Evolutionary conservation across 1,140 invertebrate genomes (phyloP).

Genomic region (Thalassaphorura encarpata): DNA sequence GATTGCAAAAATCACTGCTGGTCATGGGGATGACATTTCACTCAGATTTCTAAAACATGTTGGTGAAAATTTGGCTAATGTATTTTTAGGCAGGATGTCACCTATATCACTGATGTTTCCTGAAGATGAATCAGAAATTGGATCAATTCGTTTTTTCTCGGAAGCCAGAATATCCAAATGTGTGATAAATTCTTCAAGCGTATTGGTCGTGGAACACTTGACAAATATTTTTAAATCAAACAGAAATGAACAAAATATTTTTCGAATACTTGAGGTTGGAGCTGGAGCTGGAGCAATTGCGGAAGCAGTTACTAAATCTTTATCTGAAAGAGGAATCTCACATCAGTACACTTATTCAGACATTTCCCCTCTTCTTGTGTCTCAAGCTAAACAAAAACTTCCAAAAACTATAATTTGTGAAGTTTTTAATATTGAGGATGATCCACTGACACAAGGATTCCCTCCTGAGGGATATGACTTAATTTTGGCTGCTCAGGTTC

Average conservation of each 20-base stretch:
- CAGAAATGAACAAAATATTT: neutral
- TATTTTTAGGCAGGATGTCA: neutral
- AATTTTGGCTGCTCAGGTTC: conserved; percentile 5
- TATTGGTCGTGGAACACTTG: neutral
- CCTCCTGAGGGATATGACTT: conserved; percentile 12
- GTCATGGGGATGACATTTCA: neutral
- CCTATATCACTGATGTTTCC: conserved; percentile 2
- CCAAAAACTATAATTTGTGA: neutral
- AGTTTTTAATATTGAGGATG: conserved; percentile 17
- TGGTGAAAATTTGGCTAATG: neutral
- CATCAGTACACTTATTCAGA: conserved; percentile 8
- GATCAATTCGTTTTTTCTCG: neutral
- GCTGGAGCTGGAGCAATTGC: conserved; percentile 1
- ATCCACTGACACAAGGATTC: conserved; percentile 12
- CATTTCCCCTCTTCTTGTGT: conserved; percentile 7
- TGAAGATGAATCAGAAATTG: neutral
- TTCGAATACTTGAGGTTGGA: conserved; percentile 16
- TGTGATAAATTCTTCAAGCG: no score
- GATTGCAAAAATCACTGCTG: neutral
- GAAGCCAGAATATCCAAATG: no score
- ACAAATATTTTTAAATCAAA: neutral
- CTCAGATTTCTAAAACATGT: neutral
- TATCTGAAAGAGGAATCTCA: conserved; percentile 1
- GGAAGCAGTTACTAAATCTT: neutral
- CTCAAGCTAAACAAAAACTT: neutral